Evolutionary conservation across 2,888 invertebrate species (phyloP).

Genomic region (Brachyptera putata): DNA sequence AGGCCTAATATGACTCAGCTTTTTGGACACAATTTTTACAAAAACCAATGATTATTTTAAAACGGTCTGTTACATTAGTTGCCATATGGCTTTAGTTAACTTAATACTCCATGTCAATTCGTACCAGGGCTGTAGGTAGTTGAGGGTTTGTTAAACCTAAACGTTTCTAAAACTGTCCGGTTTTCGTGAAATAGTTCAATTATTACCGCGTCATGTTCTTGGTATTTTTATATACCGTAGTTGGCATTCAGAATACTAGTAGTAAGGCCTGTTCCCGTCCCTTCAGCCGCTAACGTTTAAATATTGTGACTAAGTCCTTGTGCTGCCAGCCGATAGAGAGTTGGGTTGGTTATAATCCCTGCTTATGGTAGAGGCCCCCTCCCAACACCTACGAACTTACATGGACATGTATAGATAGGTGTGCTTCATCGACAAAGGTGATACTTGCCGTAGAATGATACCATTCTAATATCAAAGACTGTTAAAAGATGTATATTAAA

Average conservation of each 20-base stretch:
- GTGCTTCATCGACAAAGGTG: slow-evolving; percentile 11
- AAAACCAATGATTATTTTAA: slow-evolving; percentile 26
- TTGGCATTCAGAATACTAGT: slow-evolving; percentile 27
- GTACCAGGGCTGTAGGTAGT: slow-evolving; percentile 32
- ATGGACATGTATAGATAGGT: slow-evolving; percentile 1
- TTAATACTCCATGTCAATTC: slow-evolving; percentile 34
- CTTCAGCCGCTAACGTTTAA: slow-evolving; percentile 27
- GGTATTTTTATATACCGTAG: slow-evolving; percentile 34
- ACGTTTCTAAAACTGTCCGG: slow-evolving; percentile 24
- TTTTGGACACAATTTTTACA: slow-evolving; percentile 30
- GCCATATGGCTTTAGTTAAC: slow-evolving; percentile 31
- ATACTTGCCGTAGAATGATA: slow-evolving; percentile 5
- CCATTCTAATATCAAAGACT: slow-evolving; percentile 18
- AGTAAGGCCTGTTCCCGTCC: slow-evolving; percentile 28
- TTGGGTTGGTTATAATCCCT: slow-evolving; percentile 3
- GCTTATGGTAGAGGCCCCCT: slow-evolving; percentile 12
- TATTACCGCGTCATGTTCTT: slow-evolving; percentile 28
- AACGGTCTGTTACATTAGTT: slow-evolving; percentile 31
- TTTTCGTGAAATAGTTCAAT: slow-evolving; percentile 26
- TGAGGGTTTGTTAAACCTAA: slow-evolving; percentile 18
- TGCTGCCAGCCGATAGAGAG: not conserved
- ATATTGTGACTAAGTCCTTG: slow-evolving; percentile 11
- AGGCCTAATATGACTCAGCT: slow-evolving; percentile 32
- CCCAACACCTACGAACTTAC: not conserved
- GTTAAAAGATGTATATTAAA: slow-evolving; percentile 21